Percentiles rank a stretch among this genome's conserved stretches.
These are phyloP conservation scores for Nephrotoma flavescens DNA, from an alignment of 2,888 invertebrate genomes.

Conservation along the genomic window DNA sequence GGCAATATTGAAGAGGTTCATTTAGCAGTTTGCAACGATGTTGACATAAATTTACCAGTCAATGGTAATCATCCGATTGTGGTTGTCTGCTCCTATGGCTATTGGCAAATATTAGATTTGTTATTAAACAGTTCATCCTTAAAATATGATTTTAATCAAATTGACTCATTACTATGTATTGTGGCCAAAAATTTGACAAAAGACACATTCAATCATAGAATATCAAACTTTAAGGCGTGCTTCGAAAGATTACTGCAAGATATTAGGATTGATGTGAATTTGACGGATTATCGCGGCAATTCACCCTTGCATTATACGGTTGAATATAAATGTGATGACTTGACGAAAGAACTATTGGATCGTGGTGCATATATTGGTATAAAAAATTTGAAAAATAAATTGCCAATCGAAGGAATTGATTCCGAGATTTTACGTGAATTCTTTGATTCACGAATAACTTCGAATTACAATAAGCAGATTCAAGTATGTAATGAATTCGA, in stretches of 20 bases:
- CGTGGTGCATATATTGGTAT: conserved; percentile 61
- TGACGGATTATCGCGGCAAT: conserved; percentile 44
- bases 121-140: not conserved
- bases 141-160: not conserved
- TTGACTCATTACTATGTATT: conserved; percentile 38
- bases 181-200: conserved; percentile 38
- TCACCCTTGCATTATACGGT: conserved; percentile 64
- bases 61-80: not conserved
- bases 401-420: conserved; percentile 57
- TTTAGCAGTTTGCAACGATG: not conserved
- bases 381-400: conserved; percentile 45
- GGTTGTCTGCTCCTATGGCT: not conserved
- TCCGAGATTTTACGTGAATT: conserved; percentile 53
- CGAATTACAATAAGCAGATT: conserved; percentile 42
- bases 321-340: conserved; percentile 48
- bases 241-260: conserved; percentile 43
- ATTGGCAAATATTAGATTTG: not conserved
- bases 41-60: not conserved
- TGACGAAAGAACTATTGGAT: conserved; percentile 45
- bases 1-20: not conserved
- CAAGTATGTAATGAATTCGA: conserved; percentile 50
- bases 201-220: conserved; percentile 25
- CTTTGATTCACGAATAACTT: conserved; percentile 56
- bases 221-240: conserved; percentile 37
- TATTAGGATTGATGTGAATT: conserved; percentile 43